phyloP scores from a whole-genome alignment of 1,140 invertebrate genomes.

The Aradophagus sp. region DNA sequence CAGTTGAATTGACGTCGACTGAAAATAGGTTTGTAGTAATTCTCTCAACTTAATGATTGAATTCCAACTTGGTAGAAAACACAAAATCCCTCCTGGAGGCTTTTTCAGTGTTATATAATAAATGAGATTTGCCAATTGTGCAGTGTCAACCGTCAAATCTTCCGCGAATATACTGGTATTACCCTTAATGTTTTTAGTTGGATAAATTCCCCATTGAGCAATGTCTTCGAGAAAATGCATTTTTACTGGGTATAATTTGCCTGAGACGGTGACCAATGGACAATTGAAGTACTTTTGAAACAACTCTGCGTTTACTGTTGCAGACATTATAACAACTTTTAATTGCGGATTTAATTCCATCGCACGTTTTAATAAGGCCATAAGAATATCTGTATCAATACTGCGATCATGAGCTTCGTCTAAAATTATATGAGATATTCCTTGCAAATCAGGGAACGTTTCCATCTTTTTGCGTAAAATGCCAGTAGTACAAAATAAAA shows the following conservation, averaged over 20 bases:
- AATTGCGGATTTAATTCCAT: constrained; percentile 72
- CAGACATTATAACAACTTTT: constrained; percentile 89
- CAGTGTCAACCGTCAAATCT: constrained; percentile 21
- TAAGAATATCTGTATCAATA: constrained; percentile 79
- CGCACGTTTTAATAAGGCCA: constrained; percentile 76
- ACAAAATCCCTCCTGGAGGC: constrained; percentile 77
- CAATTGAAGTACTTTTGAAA: constrained; percentile 85
- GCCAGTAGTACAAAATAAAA: constrained; percentile 85
- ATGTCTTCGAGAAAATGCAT: constrained; percentile 77
- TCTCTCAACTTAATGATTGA: constrained; percentile 69
- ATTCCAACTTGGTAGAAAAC: constrained; percentile 80
- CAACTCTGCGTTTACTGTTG: constrained; percentile 84
- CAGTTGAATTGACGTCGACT: constrained; percentile 62
- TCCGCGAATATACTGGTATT: too few species aligned
- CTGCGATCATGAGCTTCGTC: constrained; percentile 87
- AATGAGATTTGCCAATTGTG: constrained; percentile 62
- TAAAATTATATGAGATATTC: constrained; percentile 82
- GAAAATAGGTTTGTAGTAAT: constrained; percentile 12
- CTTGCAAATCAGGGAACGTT: constrained; percentile 70
- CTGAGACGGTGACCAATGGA: constrained; percentile 71
- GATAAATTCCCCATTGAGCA: constrained; percentile 11
- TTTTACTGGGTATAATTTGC: constrained; percentile 77
- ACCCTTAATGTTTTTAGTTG: too few species aligned
- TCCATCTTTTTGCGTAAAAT: constrained; percentile 82
- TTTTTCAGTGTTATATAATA: constrained; percentile 70